Evolutionary conservation across 2,888 invertebrate genomes (phyloP), one percentile per base, ranked within the genome.

Genomic region (Marronus borbonicus): DNA sequence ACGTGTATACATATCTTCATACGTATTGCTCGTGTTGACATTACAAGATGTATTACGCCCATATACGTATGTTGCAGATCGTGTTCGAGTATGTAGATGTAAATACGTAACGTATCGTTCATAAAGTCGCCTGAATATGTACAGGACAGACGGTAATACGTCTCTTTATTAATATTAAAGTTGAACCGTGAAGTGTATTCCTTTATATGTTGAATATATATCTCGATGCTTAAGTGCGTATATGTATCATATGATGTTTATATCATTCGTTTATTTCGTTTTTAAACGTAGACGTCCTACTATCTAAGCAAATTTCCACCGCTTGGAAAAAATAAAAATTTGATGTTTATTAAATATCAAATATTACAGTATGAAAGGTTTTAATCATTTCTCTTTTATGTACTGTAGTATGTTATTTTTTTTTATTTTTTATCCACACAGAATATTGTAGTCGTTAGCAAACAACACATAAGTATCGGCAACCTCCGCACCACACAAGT

Each of bases 161-260:
- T 83, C 72, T 83, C 83, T 86, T 87, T 87, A 87, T 87, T 87
- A 87, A 86, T 86, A 86, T 86, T 84, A 85, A 85, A 86, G 84
- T 77, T 24, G 24, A 62, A 14, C 28, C 68, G 49, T 68, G 49
- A 50, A 24, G 24, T 50, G 68, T 50, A 20, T 68, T 44, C 24
- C 68, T 50, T 68, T 50, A 49, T 68, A 68, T 68, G 50, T 82
- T 81, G 83, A 84, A 83, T 84, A 58, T 52, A 75, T 44, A 64
- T n/a, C 10, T 44, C 68, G 24, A 39, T 39, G 17, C 36, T 20
- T 58, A 20, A 20, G 39, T 65, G 17, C 20, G 24, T 50, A 12
- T 50, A 50, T 28, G 50, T 68, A 36, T 68, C 49, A 68, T 68
- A 7, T 50, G 2, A 28, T 62, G 62, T 62, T 62, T 62, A 62